Percentiles rank a stretch among this genome's conserved stretches.
phyloP scores from a whole-genome alignment of 1,140 invertebrate species.

The Philotrypesis tridentata region DNA sequence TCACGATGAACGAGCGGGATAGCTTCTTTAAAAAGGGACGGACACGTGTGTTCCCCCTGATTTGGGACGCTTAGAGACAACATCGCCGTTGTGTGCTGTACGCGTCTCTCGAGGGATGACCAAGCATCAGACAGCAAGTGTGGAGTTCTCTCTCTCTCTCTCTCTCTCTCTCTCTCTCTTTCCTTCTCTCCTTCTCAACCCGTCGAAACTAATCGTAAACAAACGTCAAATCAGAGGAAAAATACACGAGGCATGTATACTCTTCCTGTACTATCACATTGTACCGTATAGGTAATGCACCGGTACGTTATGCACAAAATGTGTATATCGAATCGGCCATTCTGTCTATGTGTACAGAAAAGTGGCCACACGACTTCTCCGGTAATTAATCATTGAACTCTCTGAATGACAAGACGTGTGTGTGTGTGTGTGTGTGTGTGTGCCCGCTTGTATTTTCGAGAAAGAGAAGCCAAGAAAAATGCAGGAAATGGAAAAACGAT shows the following conservation, averaged over 20 bases:
- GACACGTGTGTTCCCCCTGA: not conserved
- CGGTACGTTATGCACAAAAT: too few species aligned
- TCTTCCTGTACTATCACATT: not conserved
- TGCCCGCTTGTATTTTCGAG: too few species aligned
- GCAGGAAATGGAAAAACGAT: constrained; percentile 42
- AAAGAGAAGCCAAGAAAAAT: not conserved
- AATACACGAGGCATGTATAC: not conserved
- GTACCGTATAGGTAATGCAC: too few species aligned
- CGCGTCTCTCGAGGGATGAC: constrained; percentile 51
- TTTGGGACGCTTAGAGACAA: constrained; percentile 18
- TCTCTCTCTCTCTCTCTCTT: too few species aligned
- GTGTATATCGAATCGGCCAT: too few species aligned
- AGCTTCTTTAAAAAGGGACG: constrained; percentile 56
- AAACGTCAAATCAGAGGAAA: constrained; percentile 46
- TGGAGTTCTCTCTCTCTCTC: not conserved
- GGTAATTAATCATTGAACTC: too few species aligned
- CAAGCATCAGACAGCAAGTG: constrained; percentile 36
- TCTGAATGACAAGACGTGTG: too few species aligned
- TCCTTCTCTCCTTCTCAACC: too few species aligned
- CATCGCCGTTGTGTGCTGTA: constrained; percentile 44
- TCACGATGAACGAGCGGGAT: constrained; percentile 54
- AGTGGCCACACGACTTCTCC: too few species aligned
- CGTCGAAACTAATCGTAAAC: constrained; percentile 35
- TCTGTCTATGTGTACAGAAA: too few species aligned
- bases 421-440: not conserved